phyloP scores from a whole-genome alignment of 2,113 vertebrate genomes.

The Carassius gibelio region DNA sequence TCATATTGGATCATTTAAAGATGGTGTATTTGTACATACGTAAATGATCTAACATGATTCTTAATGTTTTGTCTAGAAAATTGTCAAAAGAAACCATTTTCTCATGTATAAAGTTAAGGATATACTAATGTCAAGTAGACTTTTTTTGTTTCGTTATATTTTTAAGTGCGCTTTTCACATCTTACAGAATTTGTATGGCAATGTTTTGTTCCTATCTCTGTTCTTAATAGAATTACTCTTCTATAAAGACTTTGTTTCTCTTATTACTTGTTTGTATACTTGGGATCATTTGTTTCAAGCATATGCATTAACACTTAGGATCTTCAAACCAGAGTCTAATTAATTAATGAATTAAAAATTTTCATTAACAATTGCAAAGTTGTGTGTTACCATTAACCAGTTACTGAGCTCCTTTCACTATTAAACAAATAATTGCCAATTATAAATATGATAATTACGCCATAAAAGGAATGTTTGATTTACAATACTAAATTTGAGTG shows the following conservation, averaged over 20 bases:
- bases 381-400: background rate
- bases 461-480: background rate
- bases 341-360: background rate
- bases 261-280: background rate
- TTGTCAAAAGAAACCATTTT: conserved; percentile 18
- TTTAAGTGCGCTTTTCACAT: conserved; percentile 27
- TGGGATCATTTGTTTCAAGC: conserved; percentile 11
- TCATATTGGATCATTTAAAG: background rate
- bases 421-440: background rate
- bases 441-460: background rate
- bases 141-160: background rate
- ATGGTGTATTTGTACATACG: background rate
- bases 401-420: background rate
- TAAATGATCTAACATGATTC: background rate
- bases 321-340: background rate
- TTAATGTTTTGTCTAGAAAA: conserved; percentile 5
- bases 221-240: background rate
- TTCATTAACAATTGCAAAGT: background rate
- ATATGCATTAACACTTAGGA: background rate
- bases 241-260: background rate
- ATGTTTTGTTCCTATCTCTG: conserved; percentile 14
- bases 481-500: background rate
- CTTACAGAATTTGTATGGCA: conserved; percentile 24
- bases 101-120: conserved; percentile 16
- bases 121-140: background rate